phyloP scores from a whole-genome alignment of 2,113 vertebrate genomes.

The Alexandromys fortis region DNA sequence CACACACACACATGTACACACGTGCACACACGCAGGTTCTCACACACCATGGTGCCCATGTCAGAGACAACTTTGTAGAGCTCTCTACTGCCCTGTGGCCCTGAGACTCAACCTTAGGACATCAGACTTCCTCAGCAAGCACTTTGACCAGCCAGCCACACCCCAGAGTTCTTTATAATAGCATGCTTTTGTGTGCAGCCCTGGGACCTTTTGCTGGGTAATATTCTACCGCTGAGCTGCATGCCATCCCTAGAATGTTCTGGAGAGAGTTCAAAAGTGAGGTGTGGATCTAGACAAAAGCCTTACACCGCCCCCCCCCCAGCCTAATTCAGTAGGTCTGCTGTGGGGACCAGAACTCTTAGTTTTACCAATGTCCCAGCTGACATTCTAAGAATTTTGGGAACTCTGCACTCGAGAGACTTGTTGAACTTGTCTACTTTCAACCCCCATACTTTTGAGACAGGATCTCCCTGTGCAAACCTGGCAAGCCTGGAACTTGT shows the following conservation, averaged over 20 bases:
- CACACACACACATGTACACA: neutral
- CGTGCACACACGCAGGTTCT: neutral
- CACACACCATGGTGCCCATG: neutral
- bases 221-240: neutral
- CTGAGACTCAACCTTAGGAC: neutral
- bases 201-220: neutral
- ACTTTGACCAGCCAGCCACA: neutral
- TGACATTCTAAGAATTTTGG: neutral
- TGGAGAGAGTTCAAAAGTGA: constrained; percentile 29
- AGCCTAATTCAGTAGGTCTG: neutral
- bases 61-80: neutral
- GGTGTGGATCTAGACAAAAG: too few species aligned
- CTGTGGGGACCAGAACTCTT: neutral
- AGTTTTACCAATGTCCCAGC: neutral
- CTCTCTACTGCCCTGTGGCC: neutral
- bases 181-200: neutral
- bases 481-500: neutral
- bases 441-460: too few species aligned
- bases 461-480: neutral
- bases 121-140: too few species aligned
- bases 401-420: neutral
- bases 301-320: neutral
- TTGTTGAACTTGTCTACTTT: neutral
- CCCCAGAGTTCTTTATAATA: neutral
- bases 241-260: neutral